These are phyloP conservation scores for Pheosia gnoma DNA, from an alignment of 2,888 invertebrate genomes.

Conservation along the genomic window DNA sequence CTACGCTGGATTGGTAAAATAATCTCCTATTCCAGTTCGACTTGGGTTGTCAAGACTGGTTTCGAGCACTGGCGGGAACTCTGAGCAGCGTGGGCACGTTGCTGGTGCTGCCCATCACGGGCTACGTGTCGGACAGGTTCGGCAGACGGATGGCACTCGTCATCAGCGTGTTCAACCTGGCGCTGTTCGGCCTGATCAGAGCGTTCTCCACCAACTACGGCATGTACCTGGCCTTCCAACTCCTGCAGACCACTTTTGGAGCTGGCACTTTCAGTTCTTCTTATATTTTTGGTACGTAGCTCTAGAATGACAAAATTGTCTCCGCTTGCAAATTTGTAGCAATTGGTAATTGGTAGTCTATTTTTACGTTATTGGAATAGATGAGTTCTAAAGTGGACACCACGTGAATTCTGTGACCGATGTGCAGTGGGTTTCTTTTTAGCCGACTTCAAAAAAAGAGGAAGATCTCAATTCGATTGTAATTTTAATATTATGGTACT, in stretches of 20 bases:
- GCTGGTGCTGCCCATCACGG: slow-evolving; percentile 87
- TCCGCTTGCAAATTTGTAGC: not conserved
- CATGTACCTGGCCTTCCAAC: slow-evolving; percentile 80
- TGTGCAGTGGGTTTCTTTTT: not conserved
- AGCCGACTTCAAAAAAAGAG: too few relatives aligned
- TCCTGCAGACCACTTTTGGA: slow-evolving; percentile 80
- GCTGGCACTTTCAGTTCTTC: slow-evolving; percentile 82
- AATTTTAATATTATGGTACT: too few relatives aligned
- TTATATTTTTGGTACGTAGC: slow-evolving; percentile 67
- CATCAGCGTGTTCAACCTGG: slow-evolving; percentile 70
- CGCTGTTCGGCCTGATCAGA: slow-evolving; percentile 76
- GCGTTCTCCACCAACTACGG: slow-evolving; percentile 83
- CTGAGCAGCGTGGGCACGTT: slow-evolving; percentile 88
- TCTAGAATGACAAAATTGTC: not conserved
- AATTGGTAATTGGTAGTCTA: not conserved
- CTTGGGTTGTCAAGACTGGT: slow-evolving; percentile 87
- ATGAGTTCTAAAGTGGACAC: not conserved
- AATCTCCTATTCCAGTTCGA: slow-evolving; percentile 75
- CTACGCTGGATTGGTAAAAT: not conserved
- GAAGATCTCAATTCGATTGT: too few relatives aligned
- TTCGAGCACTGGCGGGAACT: slow-evolving; percentile 88
- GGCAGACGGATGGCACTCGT: slow-evolving; percentile 81
- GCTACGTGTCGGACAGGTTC: slow-evolving; percentile 87
- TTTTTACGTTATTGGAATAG: not conserved
- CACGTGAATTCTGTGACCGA: not conserved